Evolutionary conservation across 2,888 invertebrate genomes (phyloP), one percentile per base, ranked within the genome.

Genomic region (Apamea epomidion): DNA sequence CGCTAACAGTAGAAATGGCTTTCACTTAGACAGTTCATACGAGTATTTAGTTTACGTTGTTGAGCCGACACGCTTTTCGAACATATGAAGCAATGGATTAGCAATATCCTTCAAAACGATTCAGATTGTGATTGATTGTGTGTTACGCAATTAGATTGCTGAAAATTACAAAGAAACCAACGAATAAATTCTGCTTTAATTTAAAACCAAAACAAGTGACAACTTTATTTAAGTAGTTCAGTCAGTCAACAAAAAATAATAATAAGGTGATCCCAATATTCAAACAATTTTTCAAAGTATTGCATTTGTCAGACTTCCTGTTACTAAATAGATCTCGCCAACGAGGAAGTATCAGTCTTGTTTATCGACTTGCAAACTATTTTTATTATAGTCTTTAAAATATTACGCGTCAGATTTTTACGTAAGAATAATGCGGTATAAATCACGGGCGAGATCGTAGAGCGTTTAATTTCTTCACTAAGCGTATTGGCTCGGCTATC

Each of bases 281-380:
- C 37, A 45, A 60, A 83, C 7, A 48, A 25, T 78, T 78, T 68
- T 25, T 32, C 29, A 45, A 32, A 54, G 32, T 45, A 54, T 73
- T 64, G 48, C 64, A 73, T 79, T 73, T 25, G n/a, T n/a, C 29
- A n/a, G 62, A 85, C 32, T 73, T 85, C 74, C 68, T 72, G 21
- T 42, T n/a, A n/a, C 18, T 58, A 32, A 76, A 65, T 65, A 51
- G 25, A 3, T 67, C 25, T 45, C 16, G 25, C 51, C 84, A 69
- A 73, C 51, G 32, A 81, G 68, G 69, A 81, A 74, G 81, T 68
- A 29, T 69, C 71, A 37, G 18, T 62, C 42, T 81, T 74, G 48
- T 74, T 69, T n/a, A 81, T 64, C 12, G 37, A 32, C 21, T 48
- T 29, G 32, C 48, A 32, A 58, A 58, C 72, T 81, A 69, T 64